Evolutionary conservation across 2,888 invertebrate genomes (phyloP), one percentile per base, ranked within the genome.

Genomic region (Polylopha cassiicola): DNA sequence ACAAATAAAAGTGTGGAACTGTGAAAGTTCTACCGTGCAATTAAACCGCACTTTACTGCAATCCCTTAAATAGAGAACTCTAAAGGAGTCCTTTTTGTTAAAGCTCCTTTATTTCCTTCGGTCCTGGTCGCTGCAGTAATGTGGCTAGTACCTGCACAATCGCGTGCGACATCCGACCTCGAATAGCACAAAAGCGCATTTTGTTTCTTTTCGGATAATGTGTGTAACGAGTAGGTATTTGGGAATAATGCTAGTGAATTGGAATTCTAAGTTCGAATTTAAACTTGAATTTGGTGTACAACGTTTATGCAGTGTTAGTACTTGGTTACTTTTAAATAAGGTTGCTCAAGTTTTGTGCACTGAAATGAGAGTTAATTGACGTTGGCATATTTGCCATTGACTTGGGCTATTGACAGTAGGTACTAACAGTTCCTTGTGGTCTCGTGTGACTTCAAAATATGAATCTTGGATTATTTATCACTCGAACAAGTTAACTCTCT

Each of bases 31-130:
- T 61, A 67, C 66, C 65, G 67, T 73, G 73, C 78, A 82, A 82
- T 81, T 82, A 82, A 80, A 82, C 74, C 76, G 61, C 80, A 79
- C 74, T 81, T 77, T 77, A 73, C 67, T 66, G 73, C 77, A 79
- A 74, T 78, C 73, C 74, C 73, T 75, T 74, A 73, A 81, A 77
- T 81, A 81, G 78, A 79, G 80, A 75, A 79, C 68, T 78, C 74
- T 71, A 73, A 73, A 69, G 70, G 67, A 66, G 70, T 69, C 65
- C 65, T 73, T 76, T 80, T 77, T 74, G 71, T 71, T 71, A 64
- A 51, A 37, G 39, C 44, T 48, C 32, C 38, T 47, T 47, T 49
- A 43, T 39, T 43, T 46, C 38, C 23, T 42, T 20, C 17, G 24
- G 14, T 4, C 27, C 22, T 43, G 43, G 29, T n/a, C n/a, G n/a